phyloP scores from a whole-genome alignment of 2,888 invertebrate genomes.

The Spodoptera exigua region DNA sequence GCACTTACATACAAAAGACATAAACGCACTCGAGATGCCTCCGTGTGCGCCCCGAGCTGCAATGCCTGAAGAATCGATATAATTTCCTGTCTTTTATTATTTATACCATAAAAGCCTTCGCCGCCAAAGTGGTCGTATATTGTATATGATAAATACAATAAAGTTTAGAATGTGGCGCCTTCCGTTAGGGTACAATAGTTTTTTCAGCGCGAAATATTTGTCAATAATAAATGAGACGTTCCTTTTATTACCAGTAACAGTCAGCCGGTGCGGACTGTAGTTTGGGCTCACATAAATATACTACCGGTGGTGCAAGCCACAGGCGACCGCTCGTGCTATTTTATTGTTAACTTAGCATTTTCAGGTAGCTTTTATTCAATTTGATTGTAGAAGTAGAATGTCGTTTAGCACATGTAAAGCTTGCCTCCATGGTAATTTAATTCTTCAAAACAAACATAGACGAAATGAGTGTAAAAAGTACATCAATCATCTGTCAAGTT shows the following conservation, averaged over 20 bases:
- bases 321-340: conserved; percentile 26
- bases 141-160: conserved; percentile 78
- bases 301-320: conserved; percentile 57
- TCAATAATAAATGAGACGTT: conserved; percentile 89
- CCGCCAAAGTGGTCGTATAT: conserved; percentile 77
- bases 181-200: conserved; percentile 81
- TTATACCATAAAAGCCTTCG: conserved; percentile 65
- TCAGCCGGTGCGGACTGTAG: conserved; percentile 73
- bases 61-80: conserved; percentile 57
- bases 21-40: conserved; percentile 75
- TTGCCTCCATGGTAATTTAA: no score
- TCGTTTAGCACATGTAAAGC: no score
- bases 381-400: no score
- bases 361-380: no score
- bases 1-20: conserved; percentile 78
- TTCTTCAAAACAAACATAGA: no score
- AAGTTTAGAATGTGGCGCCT: conserved; percentile 84
- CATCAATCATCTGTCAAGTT: no score
- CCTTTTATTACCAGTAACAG: conserved; percentile 83
- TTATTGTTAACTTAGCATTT: not conserved
- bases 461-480: no score
- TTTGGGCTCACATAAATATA: conserved; percentile 78
- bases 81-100: conserved; percentile 80
- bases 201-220: conserved; percentile 87
- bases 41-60: conserved; percentile 41